Percentiles rank a stretch among this genome's conserved stretches.
phyloP scores from a whole-genome alignment of 1,140 invertebrate genomes.

The Ooceraea biroi region DNA sequence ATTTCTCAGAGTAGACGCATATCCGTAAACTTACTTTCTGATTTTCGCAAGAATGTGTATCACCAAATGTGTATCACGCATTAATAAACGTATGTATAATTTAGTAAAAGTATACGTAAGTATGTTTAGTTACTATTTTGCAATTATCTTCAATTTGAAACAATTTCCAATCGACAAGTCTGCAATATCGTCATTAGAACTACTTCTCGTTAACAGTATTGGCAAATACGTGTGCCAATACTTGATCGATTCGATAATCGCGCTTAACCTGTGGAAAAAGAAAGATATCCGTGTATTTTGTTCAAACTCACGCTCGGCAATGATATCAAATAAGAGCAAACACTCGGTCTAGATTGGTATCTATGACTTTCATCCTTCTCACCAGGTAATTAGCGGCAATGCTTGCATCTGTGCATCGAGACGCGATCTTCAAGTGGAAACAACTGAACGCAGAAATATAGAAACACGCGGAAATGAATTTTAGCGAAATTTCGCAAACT shows the following conservation, averaged over 20 bases:
- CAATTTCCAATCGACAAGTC: no score
- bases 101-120: background rate
- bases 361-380: conserved; percentile 26
- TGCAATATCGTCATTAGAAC: no score
- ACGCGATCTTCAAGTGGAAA: no score
- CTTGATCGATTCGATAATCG: background rate
- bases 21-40: conserved; percentile 7
- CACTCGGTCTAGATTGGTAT: background rate
- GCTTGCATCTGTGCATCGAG: conserved; percentile 18
- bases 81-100: background rate
- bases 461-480: background rate
- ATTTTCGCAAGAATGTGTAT: conserved; percentile 22
- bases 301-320: background rate
- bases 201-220: background rate
- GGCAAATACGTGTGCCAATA: background rate
- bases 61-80: conserved; percentile 16
- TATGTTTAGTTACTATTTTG: no score
- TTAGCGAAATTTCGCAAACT: background rate
- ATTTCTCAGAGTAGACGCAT: background rate
- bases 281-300: background rate
- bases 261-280: background rate
- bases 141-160: no score
- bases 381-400: conserved; percentile 24
- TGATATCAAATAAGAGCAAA: background rate
- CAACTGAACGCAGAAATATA: background rate